A percentile compares a stretch with the other conserved stretches of the same genome.
phyloP scores from a whole-genome alignment of 2,797 vertebrate genomes.

The Schizothorax lantsangensis region DNA sequence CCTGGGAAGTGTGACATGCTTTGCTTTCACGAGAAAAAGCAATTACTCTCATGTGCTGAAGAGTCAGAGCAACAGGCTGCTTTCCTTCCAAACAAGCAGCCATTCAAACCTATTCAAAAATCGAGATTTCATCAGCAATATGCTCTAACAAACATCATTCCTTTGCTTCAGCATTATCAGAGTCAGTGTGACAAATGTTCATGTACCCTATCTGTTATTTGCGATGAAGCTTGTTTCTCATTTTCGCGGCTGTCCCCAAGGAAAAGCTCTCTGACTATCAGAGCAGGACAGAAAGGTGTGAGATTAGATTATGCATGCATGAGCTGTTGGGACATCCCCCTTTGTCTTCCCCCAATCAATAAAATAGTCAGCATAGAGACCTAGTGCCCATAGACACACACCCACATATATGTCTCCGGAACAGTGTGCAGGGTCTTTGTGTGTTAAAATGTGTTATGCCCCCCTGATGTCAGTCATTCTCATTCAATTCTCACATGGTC shows the following conservation, averaged over 20 bases:
- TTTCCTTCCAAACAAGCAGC: slow-evolving; percentile 27
- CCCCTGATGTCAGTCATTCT: slow-evolving; percentile 68
- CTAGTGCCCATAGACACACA: background rate
- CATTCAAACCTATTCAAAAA: background rate
- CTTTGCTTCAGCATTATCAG: background rate
- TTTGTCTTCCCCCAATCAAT: slow-evolving; percentile 33
- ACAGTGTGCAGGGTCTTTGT: background rate
- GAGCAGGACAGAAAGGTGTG: slow-evolving; percentile 19
- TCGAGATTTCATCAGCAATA: background rate
- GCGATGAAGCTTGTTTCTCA: slow-evolving; percentile 58
- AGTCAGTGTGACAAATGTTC: background rate
- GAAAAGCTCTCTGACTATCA: slow-evolving; percentile 44
- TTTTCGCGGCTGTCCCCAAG: slow-evolving; percentile 59
- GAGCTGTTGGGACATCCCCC: slow-evolving; percentile 2
- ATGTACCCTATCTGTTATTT: slow-evolving; percentile 18
- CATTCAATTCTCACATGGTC: slow-evolving; percentile 66
- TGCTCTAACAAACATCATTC: background rate
- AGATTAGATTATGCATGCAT: slow-evolving; percentile 52
- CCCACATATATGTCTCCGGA: background rate
- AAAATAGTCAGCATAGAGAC: slow-evolving; percentile 4
- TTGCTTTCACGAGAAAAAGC: background rate
- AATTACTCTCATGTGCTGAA: background rate
- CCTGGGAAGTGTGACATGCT: background rate
- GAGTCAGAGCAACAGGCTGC: slow-evolving; percentile 20
- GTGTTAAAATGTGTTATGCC: slow-evolving; percentile 34